These are phyloP conservation scores for Candidula unifasciata DNA, from an alignment of 2,888 invertebrate species.

Conservation along the genomic window DNA sequence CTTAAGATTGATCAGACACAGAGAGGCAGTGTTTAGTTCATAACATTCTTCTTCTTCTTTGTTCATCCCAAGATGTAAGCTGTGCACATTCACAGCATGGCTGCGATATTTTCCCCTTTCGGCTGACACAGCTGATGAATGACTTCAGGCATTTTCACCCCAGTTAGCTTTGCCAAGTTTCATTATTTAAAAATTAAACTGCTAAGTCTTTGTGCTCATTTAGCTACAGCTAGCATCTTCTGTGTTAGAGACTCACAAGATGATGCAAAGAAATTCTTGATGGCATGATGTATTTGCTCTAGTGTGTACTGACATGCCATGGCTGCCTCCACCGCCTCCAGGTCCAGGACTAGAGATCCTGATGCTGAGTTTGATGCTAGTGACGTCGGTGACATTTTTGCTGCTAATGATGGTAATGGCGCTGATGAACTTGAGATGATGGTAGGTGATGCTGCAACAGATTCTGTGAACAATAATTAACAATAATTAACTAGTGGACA, in stretches of 20 bases:
- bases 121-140: too few relatives aligned
- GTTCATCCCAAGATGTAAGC: too few relatives aligned
- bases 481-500: neutral
- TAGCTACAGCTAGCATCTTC: slow-evolving; percentile 3
- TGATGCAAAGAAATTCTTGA: slow-evolving; percentile 55
- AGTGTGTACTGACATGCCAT: slow-evolving; percentile 57
- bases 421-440: slow-evolving; percentile 22
- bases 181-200: too few relatives aligned
- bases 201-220: neutral
- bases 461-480: slow-evolving; percentile 25
- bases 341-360: slow-evolving; percentile 49
- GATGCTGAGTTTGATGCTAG: slow-evolving; percentile 24
- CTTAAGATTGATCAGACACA: too few relatives aligned
- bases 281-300: slow-evolving; percentile 56
- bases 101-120: too few relatives aligned
- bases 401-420: slow-evolving; percentile 13
- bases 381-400: slow-evolving; percentile 21
- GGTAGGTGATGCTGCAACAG: slow-evolving; percentile 38
- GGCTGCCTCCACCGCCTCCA: slow-evolving; percentile 56
- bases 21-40: too few relatives aligned
- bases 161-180: too few relatives aligned
- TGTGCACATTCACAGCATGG: too few relatives aligned
- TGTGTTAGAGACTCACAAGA: slow-evolving; percentile 54
- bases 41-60: too few relatives aligned
- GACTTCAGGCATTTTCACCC: too few relatives aligned